Evolutionary conservation across 2,797 vertebrate species (phyloP), one percentile per base, ranked within the genome.

Genomic region (Acanthis flammea): DNA sequence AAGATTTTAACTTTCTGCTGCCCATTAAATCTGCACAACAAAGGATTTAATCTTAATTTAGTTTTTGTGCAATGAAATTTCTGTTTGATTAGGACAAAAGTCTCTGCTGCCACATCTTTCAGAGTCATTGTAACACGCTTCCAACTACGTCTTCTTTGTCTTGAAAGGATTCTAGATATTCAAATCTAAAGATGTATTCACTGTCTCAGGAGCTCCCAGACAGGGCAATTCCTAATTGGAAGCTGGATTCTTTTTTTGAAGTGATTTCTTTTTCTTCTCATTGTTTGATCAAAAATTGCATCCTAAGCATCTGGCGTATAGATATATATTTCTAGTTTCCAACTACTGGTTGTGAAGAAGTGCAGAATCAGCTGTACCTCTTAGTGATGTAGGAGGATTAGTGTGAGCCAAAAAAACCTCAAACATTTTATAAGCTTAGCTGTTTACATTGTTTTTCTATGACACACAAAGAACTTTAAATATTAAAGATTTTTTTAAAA

Each of bases 401-500:
- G 8, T 41, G 41, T 73, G 11, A 23, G 4, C 14, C 37, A 37
- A 48, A 54, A 89, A 91, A 35, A 75, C 58, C 22, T 55, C 11
- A 22, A 65, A 12, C 5, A 27, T 57, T 86, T 90, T 68, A 37
- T 54, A 68, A 48, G 15, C 5, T 73, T 67, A 74, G 22, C 16
- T 76, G 7, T 58, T 86, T 61, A 72, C 6, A 7, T 55, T 72
- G 14, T 75, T 93, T 63, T 85, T 92, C 47, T 72, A 42, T 42
- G n/a, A 75, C 17, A 61, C 0, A 0, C 16, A 63, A 13, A 50
- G 24, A 84, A 74, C 23, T 68, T 70, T 79, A 89, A 95, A 91
- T 75, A 70, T 81, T 92, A 42, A 41, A 41, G 41, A 41, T 19
- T 42, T 42, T 16, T 42, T 42, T 19, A 87, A 91, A 91, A 83